Conservation (phyloP, 2,113 vertebrate genomes). For the Plestiodon gilberti region DNA sequence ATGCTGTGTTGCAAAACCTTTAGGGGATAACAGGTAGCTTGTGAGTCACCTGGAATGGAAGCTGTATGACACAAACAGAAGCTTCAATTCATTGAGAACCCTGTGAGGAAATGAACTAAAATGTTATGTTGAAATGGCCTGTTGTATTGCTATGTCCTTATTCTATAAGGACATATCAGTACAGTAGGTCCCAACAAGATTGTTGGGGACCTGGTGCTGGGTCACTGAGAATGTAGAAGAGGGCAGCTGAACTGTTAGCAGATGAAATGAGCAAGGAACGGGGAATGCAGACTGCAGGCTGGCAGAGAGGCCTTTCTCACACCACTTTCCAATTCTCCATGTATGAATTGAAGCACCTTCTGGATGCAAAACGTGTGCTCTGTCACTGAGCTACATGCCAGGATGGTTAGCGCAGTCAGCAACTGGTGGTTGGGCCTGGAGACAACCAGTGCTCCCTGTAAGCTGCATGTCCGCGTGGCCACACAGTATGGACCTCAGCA, state of each 20-base stretch:
- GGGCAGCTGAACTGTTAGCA: neutral
- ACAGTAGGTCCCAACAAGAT: neutral
- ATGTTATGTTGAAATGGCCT: no score
- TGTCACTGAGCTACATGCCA: no score
- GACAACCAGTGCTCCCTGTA: no score
- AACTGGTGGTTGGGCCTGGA: no score
- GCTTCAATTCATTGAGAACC: conserved; percentile 38
- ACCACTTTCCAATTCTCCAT: neutral
- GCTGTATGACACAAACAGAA: conserved; percentile 2
- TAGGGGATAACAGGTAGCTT: conserved; percentile 13
- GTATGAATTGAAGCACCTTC: neutral
- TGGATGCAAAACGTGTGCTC: no score
- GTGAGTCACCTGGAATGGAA: neutral
- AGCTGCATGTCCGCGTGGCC: no score
- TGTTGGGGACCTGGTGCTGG: no score
- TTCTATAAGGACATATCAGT: neutral
- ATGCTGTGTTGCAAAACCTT: conserved; percentile 34
- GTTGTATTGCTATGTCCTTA: no score
- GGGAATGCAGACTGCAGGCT: no score
- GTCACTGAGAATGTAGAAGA: neutral
- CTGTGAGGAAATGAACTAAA: conserved; percentile 10
- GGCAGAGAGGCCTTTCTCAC: no score
- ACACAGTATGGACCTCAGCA: no score
- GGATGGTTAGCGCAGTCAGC: no score
- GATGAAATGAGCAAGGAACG: neutral